Evolutionary conservation across 2,113 vertebrate species (phyloP), one percentile per base, ranked within the genome.

Genomic region (Oryzias celebensis): DNA sequence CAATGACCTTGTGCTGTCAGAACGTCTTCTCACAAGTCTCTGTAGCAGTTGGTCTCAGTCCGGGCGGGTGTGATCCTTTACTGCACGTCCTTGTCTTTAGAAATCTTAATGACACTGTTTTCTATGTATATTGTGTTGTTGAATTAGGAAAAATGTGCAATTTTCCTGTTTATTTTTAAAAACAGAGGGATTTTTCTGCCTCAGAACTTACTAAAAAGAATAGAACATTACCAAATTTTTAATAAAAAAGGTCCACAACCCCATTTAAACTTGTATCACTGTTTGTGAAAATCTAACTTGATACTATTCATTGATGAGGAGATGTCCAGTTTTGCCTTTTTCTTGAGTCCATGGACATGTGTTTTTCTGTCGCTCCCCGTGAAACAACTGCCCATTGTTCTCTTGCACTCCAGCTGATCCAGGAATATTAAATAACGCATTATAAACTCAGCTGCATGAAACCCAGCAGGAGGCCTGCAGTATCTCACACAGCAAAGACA

Each of bases 1-100:
- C 46, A 47, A 31, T 71, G 81, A 85, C 82, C 79, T 85, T 86
- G 78, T 49, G 57, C 45, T 17, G 49, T 53, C 65, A 62, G 50
- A 53, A 72, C 10, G 65, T 68, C 77, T 49, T 68, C 60, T 50
- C 54, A 73, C 36, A 36, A 36, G 10, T 36, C 10, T 36, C 36
- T 36, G 36, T 36, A 36, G 10, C 36, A 12, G 31, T 36, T 36
- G 31, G 36, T 36, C 36, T 36, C 58, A 31, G 36, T 55, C 52
- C 43, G 45, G 22, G 36, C 10, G 10, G 10, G 31, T 10, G 7
- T 10, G 36, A 36, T 36, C 36, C 8, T 36, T 36, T 10, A 36
- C 36, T 36, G 10, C 36, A 36, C 12, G 36, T 36, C 36, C 36
- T 36, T 36, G 36, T 36, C 36, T 36, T 36, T 10, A 28, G 36